Evolutionary conservation across 2,113 vertebrate genomes (phyloP).

Genomic region (Chunga burmeisteri): DNA sequence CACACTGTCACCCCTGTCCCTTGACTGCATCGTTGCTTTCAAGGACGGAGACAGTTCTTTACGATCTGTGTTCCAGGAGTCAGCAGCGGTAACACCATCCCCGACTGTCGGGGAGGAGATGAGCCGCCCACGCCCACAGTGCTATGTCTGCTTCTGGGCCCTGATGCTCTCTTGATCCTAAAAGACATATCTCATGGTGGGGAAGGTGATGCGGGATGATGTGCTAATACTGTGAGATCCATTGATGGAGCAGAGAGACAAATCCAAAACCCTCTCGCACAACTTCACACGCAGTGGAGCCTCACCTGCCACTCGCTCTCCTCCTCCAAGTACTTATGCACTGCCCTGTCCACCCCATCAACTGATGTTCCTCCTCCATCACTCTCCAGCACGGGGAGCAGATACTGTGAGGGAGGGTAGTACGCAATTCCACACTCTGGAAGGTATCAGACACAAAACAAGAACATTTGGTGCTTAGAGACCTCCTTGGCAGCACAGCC

Average conservation of each 20-base stretch:
- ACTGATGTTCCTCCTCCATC: slow-evolving; percentile 52
- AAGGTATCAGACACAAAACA: slow-evolving; percentile 9
- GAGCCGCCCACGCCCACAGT: background rate
- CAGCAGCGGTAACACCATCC: background rate
- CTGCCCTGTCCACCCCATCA: slow-evolving; percentile 75
- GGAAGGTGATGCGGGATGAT: background rate
- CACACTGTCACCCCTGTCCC: background rate
- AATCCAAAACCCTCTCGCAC: background rate
- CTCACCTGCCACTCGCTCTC: slow-evolving; percentile 86
- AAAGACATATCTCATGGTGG: background rate
- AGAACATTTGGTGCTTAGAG: background rate
- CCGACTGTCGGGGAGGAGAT: background rate
- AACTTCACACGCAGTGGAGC: background rate
- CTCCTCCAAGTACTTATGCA: slow-evolving; percentile 41
- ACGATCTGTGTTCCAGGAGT: background rate
- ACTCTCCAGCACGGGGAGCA: slow-evolving; percentile 81
- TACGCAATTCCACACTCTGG: slow-evolving; percentile 88
- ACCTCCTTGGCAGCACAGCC: background rate
- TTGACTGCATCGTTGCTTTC: background rate
- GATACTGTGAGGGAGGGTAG: slow-evolving; percentile 86
- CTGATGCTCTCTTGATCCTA: background rate
- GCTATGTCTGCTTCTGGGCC: background rate
- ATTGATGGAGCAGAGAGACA: background rate
- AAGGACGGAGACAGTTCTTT: background rate
- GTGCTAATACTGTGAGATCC: background rate